phyloP scores from a whole-genome alignment of 2,113 vertebrate species.

The Sorex araneus region DNA sequence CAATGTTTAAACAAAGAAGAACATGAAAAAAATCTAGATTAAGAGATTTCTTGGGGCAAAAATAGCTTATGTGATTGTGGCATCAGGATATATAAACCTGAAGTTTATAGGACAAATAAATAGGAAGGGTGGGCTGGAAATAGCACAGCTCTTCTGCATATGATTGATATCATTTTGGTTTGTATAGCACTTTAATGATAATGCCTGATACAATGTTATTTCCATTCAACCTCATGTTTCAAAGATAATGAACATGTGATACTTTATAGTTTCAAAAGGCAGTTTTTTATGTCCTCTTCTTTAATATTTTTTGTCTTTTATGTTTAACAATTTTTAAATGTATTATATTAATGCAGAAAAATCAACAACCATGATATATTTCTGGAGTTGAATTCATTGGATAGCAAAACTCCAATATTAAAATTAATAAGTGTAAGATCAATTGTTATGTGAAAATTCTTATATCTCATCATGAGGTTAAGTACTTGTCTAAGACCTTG shows the following conservation, averaged over 20 bases:
- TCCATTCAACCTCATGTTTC: not conserved
- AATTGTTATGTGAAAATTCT: no score
- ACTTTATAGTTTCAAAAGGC: not conserved
- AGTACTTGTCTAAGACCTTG: not conserved
- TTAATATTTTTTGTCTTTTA: no score
- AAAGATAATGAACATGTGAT: not conserved
- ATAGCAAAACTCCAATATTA: no score
- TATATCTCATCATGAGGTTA: no score
- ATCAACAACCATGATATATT: no score
- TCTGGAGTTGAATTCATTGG: no score
- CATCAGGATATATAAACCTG: not conserved
- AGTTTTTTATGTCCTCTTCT: not conserved
- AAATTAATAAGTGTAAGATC: no score
- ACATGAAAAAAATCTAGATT: not conserved
- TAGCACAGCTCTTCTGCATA: not conserved
- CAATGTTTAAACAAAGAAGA: not conserved
- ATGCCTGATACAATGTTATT: not conserved
- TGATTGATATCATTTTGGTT: not conserved
- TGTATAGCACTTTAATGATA: not conserved
- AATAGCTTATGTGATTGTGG: rapidly evolving
- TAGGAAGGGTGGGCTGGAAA: not conserved
- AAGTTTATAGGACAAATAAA: not conserved
- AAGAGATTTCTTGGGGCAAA: not conserved
- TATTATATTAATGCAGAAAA: no score
- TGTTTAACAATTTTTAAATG: no score